A percentile compares a stretch with the other conserved stretches of the same genome.
Evolutionary conservation across 2,888 invertebrate species (phyloP).

Genomic region (Trichogramma dendrolimi): DNA sequence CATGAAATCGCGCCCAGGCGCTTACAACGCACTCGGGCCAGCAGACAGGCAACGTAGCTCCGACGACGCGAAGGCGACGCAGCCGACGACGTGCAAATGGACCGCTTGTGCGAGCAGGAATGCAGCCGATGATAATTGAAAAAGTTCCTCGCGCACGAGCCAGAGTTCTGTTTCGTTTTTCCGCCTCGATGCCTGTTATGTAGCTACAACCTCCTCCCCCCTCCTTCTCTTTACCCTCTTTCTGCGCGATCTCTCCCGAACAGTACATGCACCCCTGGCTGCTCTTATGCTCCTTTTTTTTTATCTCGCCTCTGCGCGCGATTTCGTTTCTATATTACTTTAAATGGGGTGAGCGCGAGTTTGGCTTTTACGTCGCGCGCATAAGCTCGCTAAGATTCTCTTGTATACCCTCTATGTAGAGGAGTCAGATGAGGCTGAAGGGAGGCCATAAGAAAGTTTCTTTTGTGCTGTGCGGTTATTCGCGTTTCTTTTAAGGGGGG

Average conservation of each 20-base stretch:
- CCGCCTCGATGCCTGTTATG: slow-evolving; percentile 17
- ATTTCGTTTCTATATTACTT: slow-evolving; percentile 8
- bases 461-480: no score
- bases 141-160: slow-evolving; percentile 24
- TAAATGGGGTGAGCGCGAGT: slow-evolving; percentile 5
- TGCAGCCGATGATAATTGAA: slow-evolving; percentile 32
- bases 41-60: not conserved
- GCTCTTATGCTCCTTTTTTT: not conserved
- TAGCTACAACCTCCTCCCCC: not conserved
- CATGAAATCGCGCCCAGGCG: slow-evolving; percentile 15
- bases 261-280: not conserved
- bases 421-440: no score
- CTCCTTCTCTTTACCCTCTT: not conserved
- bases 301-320: not conserved
- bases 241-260: no score
- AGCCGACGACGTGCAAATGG: slow-evolving; percentile 15
- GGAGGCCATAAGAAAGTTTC: no score
- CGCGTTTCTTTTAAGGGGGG: no score
- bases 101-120: slow-evolving; percentile 16
- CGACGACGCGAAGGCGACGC: not conserved
- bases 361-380: no score
- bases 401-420: no score
- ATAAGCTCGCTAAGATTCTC: no score
- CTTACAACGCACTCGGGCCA: slow-evolving; percentile 1
- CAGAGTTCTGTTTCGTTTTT: slow-evolving; percentile 20